Percentiles rank a stretch among this genome's conserved stretches.
Conservation (phyloP, 2,797 vertebrate species). For the Enteromius trimaculatus region DNA sequence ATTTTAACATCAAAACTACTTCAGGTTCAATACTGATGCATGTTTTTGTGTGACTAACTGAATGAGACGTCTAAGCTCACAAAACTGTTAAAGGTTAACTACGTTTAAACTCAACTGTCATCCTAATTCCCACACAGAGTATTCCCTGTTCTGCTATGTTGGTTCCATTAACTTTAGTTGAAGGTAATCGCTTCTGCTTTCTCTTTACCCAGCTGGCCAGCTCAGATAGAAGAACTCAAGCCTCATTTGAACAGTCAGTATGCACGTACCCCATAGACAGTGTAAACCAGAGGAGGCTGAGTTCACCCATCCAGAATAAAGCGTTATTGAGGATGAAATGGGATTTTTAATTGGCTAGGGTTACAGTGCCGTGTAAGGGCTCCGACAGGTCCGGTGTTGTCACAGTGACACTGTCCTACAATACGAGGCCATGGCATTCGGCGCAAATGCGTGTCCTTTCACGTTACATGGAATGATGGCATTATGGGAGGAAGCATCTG, state of each 20-base stretch:
- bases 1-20: not conserved
- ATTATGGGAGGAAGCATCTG: not conserved
- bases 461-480: slow-evolving; percentile 16
- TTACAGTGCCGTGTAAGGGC: slow-evolving; percentile 25
- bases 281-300: slow-evolving; percentile 36
- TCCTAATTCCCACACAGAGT: slow-evolving; percentile 26
- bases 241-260: slow-evolving; percentile 46
- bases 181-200: slow-evolving; percentile 28
- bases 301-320: slow-evolving; percentile 47
- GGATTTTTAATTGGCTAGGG: slow-evolving; percentile 48
- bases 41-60: slow-evolving; percentile 24
- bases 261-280: slow-evolving; percentile 30
- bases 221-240: slow-evolving; percentile 37
- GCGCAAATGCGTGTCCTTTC: slow-evolving; percentile 13
- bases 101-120: slow-evolving; percentile 32
- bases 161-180: slow-evolving; percentile 42
- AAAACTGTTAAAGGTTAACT: slow-evolving; percentile 44
- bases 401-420: slow-evolving; percentile 13
- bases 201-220: slow-evolving; percentile 33
- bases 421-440: not conserved
- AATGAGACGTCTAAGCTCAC: slow-evolving; percentile 15
- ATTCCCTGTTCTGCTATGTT: slow-evolving; percentile 21
- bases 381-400: slow-evolving; percentile 18
- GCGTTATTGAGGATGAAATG: slow-evolving; percentile 47
- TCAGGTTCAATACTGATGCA: not conserved